Evolutionary conservation across 2,888 invertebrate species (phyloP), one percentile per base, ranked within the genome.

Genomic region (Drosophila phalerata): DNA sequence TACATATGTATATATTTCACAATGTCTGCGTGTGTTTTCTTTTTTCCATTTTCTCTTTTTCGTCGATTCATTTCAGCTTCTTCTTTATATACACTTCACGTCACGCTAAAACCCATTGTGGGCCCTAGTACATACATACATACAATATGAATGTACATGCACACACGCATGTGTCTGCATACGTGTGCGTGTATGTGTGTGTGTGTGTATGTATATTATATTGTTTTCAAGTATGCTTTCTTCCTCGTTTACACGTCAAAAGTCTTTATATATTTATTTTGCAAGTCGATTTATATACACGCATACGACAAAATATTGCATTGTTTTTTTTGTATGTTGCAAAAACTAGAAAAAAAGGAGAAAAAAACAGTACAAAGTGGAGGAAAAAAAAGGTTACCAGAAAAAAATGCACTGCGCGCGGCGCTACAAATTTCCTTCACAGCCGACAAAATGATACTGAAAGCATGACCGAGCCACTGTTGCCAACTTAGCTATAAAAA

Each of bases 371-470:
- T 72, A 82, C 66, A 74, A 69, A 48, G 68, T 80, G 68, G 52
- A 77, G 62, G 62, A 76, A 82, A 74, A 70, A 82, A 83, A 80
- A 79, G 48, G 45, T 84, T 88, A 88, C 84, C 88, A 88, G 86
- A 84, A 88, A 84, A 87, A 85, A 84, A 88, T 85, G 72, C 78
- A 84, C 88, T 85, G 84, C 84, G 88, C 84, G 84, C 84, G 78
- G 84, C 81, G 84, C 74, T 80, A 77, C 73, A 77, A 84, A 66
- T 82, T 78, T 75, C 81, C 72, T 73, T 81, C 67, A 77, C 78
- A 80, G 78, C 78, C 78, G 78, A 78, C 80, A 80, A 80, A 76
- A 78, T 69, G 69, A 79, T 77, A 77, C 77, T 77, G 79, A 79
- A 65, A 78, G 74, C 78, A 63, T 75, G 75, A 76, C 77, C 77